Conservation (phyloP, 2,113 vertebrate genomes). For the Apeltes quadracus region DNA sequence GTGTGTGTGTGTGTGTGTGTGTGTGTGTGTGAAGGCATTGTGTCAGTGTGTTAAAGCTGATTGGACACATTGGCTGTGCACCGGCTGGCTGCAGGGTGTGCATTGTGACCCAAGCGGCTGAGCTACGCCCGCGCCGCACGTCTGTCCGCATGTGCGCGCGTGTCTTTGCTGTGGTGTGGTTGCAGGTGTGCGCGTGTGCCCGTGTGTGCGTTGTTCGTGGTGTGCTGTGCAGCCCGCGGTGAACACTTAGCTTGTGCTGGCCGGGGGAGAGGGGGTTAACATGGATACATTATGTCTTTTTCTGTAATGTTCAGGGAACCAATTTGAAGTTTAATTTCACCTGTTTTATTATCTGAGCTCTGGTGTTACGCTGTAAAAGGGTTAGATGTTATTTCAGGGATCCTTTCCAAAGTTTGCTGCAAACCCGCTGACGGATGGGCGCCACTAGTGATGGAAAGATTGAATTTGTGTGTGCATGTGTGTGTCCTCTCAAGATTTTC, state of each 20-base stretch:
- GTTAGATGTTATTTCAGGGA: slow-evolving; percentile 19
- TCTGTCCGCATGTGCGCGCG: slow-evolving; percentile 32
- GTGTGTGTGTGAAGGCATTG: slow-evolving; percentile 37
- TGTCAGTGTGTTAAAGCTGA: slow-evolving; percentile 61
- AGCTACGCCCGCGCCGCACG: slow-evolving; percentile 57
- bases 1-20: slow-evolving; percentile 20
- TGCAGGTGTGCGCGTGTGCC: slow-evolving; percentile 17
- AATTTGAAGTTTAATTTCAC: slow-evolving; percentile 26
- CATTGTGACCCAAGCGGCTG: slow-evolving; percentile 57
- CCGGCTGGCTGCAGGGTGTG: slow-evolving; percentile 65
- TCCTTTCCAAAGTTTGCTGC: slow-evolving; percentile 9
- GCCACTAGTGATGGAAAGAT: neutral
- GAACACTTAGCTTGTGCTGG: slow-evolving; percentile 57
- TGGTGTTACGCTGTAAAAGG: neutral
- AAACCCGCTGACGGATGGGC: slow-evolving; percentile 12
- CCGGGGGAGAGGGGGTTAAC: slow-evolving; percentile 19
- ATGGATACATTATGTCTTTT: neutral
- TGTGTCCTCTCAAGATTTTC: neutral
- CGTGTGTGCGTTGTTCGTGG: slow-evolving; percentile 41
- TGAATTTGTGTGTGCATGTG: neutral
- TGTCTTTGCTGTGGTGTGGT: slow-evolving; percentile 18
- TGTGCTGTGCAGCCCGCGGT: slow-evolving; percentile 64
- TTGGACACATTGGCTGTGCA: slow-evolving; percentile 63
- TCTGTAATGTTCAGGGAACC: slow-evolving; percentile 7
- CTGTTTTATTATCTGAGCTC: slow-evolving; percentile 22